Conservation (phyloP, 53 echinoderm and acorn worm species). For the Paracentrotus lividus region DNA sequence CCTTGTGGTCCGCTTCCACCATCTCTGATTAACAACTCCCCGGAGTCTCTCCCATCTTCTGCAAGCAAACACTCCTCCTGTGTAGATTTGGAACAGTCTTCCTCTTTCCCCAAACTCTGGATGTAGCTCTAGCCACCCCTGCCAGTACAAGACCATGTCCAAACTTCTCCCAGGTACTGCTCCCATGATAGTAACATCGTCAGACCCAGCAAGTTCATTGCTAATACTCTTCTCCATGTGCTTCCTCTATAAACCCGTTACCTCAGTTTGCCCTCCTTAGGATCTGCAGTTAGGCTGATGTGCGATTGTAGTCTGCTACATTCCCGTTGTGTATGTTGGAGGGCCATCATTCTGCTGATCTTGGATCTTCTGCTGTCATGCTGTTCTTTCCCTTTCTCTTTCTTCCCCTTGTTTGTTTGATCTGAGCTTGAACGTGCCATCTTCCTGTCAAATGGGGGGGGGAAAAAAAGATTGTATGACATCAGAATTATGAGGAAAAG, state of each 20-base stretch:
- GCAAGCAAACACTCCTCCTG: neutral
- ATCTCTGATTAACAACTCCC: neutral
- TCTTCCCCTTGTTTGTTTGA: constrained; percentile 66
- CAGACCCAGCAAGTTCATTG: neutral
- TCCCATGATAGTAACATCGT: constrained; percentile 79
- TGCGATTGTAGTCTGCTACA: neutral
- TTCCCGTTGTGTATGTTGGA: neutral
- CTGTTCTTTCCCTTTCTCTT: constrained; percentile 53
- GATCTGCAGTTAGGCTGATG: neutral
- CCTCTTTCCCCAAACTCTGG: constrained; percentile 80
- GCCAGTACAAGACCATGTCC: constrained; percentile 89
- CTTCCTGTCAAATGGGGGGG: constrained; percentile 65
- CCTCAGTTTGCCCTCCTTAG: neutral
- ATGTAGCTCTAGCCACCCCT: constrained; percentile 89
- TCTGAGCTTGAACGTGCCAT: constrained; percentile 16
- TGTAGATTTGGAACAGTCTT: neutral
- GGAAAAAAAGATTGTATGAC: no score
- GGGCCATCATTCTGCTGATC: constrained; percentile 12
- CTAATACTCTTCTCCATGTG: neutral
- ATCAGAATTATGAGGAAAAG: no score
- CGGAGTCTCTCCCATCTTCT: neutral
- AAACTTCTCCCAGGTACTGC: constrained; percentile 84
- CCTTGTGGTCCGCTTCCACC: no score
- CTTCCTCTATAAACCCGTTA: neutral
- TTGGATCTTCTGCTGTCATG: constrained; percentile 32